Evolutionary conservation across 2,797 vertebrate genomes (phyloP), one percentile per base, ranked within the genome.

Genomic region (Notoglanidium macrostoma): DNA sequence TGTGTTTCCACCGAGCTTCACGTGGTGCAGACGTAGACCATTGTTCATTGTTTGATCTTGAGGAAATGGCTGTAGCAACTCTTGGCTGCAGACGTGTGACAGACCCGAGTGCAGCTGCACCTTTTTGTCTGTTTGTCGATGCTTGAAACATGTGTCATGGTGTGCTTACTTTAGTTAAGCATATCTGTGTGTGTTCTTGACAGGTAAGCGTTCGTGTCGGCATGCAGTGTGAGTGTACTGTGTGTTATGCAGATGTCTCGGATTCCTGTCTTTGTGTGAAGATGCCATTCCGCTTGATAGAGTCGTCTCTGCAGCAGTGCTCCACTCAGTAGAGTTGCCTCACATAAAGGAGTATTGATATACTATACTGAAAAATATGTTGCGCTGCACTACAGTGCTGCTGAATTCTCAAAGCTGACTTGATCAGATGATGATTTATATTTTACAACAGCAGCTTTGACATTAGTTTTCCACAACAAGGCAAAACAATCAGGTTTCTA

Each of bases 281-380:
- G 93, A 96, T 96, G 93, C 94, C 93, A 92, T 96, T 96, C 96
- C 94, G 94, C 95, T 93, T 95, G 94, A 93, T 89, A 85, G 87
- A 81, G 77, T 90, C 93, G 91, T 91, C 89, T 91, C 90, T 87
- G 83, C 86, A 81, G 73, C 88, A 90, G 83, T 81, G 67, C 10
- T 2, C 44, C 19, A 67, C 84, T 80, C 29, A 76, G 44, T 82
- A 63, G 46, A 26, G 12, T 1, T 51, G 81, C 46, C 51, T 2
- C 10, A 14, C 21, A 26, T 14, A 51, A 46, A 19, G 0, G 44
- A 10, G 1, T 11, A 9, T 67, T 49, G 61, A 51, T n/a, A 40
- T 40, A 40, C 17, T 67, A 12, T 51, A 12, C 15, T 67, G 44
- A 67, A 82, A 67, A 82, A 49, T 21, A 67, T 32, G 44, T 32